A percentile compares a stretch with the other conserved stretches of the same genome.
Conservation (phyloP, 1,140 invertebrate species). For the Brachionus asplanchnoidis region DNA sequence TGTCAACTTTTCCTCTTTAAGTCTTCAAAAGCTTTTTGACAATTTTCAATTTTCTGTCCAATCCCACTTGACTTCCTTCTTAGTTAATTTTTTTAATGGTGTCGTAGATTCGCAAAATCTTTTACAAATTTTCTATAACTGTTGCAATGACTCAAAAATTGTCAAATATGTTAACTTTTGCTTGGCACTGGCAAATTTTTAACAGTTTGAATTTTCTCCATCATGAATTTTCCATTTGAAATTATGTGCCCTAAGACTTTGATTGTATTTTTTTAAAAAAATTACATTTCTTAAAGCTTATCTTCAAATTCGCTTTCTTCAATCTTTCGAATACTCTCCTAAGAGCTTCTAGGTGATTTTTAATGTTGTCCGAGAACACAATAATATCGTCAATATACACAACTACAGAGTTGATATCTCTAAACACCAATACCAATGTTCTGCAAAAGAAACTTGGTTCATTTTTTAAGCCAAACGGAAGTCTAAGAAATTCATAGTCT, state of each 20-base stretch:
- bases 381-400: conserved; percentile 35
- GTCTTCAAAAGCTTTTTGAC: conserved; percentile 43
- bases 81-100: conserved; percentile 44
- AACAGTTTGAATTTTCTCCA: conserved; percentile 47
- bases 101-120: conserved; percentile 45
- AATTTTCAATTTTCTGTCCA: neutral
- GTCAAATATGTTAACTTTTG: conserved; percentile 45
- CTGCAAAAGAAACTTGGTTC: conserved; percentile 45
- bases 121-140: conserved; percentile 48
- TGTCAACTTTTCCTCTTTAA: conserved; percentile 43
- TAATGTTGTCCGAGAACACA: neutral
- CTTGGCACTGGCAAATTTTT: conserved; percentile 46
- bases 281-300: conserved; percentile 36
- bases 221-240: too few relatives aligned
- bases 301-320: conserved; percentile 7
- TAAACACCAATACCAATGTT: conserved; percentile 46
- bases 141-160: conserved; percentile 49
- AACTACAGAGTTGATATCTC: conserved; percentile 14
- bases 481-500: neutral
- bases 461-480: conserved; percentile 45
- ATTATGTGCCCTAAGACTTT: too few relatives aligned
- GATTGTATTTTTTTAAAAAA: conserved; percentile 36
- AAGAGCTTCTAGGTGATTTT: conserved; percentile 3
- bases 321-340: conserved; percentile 10
- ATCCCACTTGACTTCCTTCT: neutral